Evolutionary conservation across 1,140 invertebrate genomes (phyloP).

Genomic region (Cephus cinctus): DNA sequence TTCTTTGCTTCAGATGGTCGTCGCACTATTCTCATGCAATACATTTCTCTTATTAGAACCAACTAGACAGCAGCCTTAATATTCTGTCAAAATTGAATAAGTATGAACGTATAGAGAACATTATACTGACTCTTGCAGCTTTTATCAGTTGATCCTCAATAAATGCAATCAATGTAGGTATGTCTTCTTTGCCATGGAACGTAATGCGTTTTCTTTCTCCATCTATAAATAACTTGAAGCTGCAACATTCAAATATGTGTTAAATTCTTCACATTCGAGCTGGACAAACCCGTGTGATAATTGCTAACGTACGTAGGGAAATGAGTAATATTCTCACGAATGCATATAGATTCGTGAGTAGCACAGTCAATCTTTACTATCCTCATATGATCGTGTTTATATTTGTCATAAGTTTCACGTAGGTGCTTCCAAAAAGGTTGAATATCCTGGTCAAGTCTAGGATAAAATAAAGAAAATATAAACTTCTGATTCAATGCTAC

Average conservation of each 20-base stretch:
- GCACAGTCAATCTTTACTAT: slow-evolving; percentile 81
- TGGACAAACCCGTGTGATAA: slow-evolving; percentile 13
- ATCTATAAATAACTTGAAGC: slow-evolving; percentile 73
- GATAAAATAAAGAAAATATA: background rate
- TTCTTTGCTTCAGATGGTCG: no score
- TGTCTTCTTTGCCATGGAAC: slow-evolving; percentile 70
- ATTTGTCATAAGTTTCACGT: slow-evolving; percentile 67
- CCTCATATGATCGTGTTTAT: slow-evolving; percentile 61
- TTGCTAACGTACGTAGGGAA: slow-evolving; percentile 60
- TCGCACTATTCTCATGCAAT: no score
- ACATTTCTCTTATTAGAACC: no score
- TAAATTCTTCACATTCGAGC: slow-evolving; percentile 8
- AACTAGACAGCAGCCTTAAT: no score
- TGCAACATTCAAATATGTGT: slow-evolving; percentile 31
- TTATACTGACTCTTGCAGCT: slow-evolving; percentile 35
- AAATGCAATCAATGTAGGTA: slow-evolving; percentile 70
- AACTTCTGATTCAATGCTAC: background rate
- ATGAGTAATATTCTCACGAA: slow-evolving; percentile 72
- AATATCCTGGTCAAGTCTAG: slow-evolving; percentile 69
- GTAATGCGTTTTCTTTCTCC: slow-evolving; percentile 62
- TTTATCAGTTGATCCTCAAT: slow-evolving; percentile 68
- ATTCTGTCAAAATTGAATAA: no score
- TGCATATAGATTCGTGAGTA: slow-evolving; percentile 66
- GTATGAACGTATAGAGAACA: slow-evolving; percentile 2
- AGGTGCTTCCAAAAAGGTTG: slow-evolving; percentile 71